Evolutionary conservation across 2,888 invertebrate genomes (phyloP), one percentile per base, ranked within the genome.

Genomic region (Nomada fabriciana): DNA sequence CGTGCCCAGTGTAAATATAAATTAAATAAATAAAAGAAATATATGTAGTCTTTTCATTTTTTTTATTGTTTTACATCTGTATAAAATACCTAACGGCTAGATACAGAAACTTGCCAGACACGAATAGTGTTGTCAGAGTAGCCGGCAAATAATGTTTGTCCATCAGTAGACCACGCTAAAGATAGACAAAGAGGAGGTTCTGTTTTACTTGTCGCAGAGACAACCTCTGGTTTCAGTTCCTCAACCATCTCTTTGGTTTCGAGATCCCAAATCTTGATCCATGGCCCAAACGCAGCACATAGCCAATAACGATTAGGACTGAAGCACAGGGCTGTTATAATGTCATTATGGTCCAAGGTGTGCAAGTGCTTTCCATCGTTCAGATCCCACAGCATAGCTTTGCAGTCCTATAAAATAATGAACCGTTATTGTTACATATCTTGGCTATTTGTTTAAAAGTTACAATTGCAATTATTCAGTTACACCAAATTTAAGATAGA

Each of bases 251-350:
- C 98, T 96, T 99, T 99, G 95, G 98, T 98, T 95, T 99, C 99
- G 94, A 99, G 96, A 95, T 99, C 99, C 99, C 99, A 99, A 94
- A 99, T 99, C 95, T 99, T 99, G 94, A 99, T 99, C 90, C 97
- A 97, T 86, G 99, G 98, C 91, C 99, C 99, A 92, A 98, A 99
- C 29, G 99, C 99, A 93, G 99, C 99, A 94, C 99, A 99, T 87
- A 99, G 96, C 99, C 99, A 99, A 94, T 99, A 99, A 93, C 99
- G 97, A 95, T 99, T 99, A 85, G 99, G 99, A 86, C 99, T 99
- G 97, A 99, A 99, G 96, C 98, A 98, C 91, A 99, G 95, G 7
- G 99, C 98, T 91, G 99, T 99, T 95, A 99, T 99, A 94, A 98
- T 98, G 94, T 99, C 99, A 94, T 98, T 99, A 94, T 99, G 99